Conservation (phyloP, 2,113 vertebrate genomes). For the Cygnus buccinator region DNA sequence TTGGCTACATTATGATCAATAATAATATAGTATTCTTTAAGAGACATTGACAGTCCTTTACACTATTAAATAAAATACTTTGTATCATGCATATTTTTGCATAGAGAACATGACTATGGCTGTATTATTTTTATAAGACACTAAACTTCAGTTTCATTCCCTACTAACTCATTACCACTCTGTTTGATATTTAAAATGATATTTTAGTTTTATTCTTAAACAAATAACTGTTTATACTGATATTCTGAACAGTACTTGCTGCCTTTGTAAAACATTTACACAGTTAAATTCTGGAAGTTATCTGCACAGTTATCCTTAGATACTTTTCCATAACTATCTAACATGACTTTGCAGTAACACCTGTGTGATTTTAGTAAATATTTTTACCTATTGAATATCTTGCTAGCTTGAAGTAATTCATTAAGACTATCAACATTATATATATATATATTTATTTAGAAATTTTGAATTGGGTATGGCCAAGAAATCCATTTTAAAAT, state of each 20-base stretch:
- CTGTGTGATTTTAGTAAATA: neutral
- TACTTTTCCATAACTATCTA: neutral
- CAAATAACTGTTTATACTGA: neutral
- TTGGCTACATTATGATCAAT: neutral
- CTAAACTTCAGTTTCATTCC: neutral
- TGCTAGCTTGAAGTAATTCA: neutral
- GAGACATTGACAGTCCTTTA: neutral
- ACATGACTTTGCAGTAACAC: neutral
- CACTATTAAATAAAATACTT: neutral
- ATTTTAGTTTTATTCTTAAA: neutral
- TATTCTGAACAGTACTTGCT: neutral
- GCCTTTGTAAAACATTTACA: neutral
- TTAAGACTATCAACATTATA: neutral
- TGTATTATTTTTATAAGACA: neutral
- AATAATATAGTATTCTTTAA: neutral
- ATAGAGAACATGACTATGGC: fast-evolving
- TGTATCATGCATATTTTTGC: neutral
- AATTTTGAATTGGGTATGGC: neutral
- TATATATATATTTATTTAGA: neutral
- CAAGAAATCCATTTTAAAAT: neutral
- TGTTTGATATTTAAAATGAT: neutral
- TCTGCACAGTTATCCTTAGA: neutral
- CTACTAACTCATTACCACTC: neutral
- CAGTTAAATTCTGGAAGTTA: neutral
- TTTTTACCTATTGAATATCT: neutral